phyloP scores from a whole-genome alignment of 2,113 vertebrate species.

The Cathartes aura region DNA sequence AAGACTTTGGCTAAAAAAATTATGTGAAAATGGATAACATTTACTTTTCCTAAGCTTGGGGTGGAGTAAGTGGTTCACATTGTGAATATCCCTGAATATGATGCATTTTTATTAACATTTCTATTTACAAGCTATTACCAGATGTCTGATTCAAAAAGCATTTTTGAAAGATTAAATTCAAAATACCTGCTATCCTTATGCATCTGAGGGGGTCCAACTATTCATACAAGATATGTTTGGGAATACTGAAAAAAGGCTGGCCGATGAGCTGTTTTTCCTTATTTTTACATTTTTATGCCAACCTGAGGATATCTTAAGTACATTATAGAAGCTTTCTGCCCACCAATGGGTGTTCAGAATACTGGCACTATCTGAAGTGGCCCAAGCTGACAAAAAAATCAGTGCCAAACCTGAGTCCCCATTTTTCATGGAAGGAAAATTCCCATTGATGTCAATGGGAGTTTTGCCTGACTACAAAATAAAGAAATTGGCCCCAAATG shows the following conservation, averaged over 20 bases:
- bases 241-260: background rate
- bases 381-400: background rate
- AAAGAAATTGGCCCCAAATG: slow-evolving; percentile 11
- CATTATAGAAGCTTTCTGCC: background rate
- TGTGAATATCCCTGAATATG: background rate
- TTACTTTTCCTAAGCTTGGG: slow-evolving; percentile 48
- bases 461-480: slow-evolving; percentile 38
- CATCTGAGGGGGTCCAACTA: background rate
- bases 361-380: background rate
- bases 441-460: slow-evolving; percentile 53
- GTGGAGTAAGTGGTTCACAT: background rate
- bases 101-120: slow-evolving; percentile 55
- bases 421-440: slow-evolving; percentile 21
- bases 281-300: background rate
- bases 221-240: background rate
- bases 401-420: background rate
- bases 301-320: background rate
- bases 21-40: slow-evolving; percentile 56
- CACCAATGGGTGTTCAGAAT: background rate
- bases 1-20: slow-evolving; percentile 52
- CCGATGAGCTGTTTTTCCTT: background rate
- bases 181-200: background rate
- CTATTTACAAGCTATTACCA: slow-evolving; percentile 49
- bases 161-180: slow-evolving; percentile 6
- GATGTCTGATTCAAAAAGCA: background rate